Percentiles rank a stretch among this genome's conserved stretches.
Evolutionary conservation across 2,113 vertebrate species (phyloP).

Genomic region (Podarcis muralis): DNA sequence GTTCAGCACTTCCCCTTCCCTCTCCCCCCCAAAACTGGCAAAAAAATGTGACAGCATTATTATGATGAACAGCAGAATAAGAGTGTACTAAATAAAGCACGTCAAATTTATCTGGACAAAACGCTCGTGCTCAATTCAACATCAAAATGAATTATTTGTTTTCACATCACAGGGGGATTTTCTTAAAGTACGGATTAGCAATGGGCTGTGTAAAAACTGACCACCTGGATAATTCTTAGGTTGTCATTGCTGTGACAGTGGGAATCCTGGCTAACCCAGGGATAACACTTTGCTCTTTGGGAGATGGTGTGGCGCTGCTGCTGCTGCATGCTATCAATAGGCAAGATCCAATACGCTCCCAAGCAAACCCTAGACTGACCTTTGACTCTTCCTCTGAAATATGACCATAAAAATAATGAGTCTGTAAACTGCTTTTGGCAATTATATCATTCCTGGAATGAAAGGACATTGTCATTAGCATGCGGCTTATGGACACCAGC

Average conservation of each 20-base stretch:
- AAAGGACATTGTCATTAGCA: constrained; percentile 87
- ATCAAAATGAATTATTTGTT: not conserved
- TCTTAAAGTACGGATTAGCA: not conserved
- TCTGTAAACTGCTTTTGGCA: constrained; percentile 84
- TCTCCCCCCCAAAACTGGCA: no score
- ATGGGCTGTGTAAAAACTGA: not conserved
- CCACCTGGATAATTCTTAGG: not conserved
- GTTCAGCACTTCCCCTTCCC: not conserved
- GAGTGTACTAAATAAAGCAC: no score
- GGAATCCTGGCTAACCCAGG: constrained; percentile 1
- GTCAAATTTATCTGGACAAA: not conserved
- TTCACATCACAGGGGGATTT: not conserved
- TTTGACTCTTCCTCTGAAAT: constrained; percentile 81
- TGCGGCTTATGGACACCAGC: constrained; percentile 86
- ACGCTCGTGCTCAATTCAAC: not conserved
- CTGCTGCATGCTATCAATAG: constrained; percentile 66
- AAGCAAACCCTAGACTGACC: constrained; percentile 76
- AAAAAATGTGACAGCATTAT: no score
- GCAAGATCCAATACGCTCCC: constrained; percentile 55
- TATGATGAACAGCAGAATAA: no score
- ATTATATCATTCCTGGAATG: constrained; percentile 83
- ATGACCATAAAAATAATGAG: constrained; percentile 81
- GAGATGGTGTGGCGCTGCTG: constrained; percentile 30
- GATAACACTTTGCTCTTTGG: constrained; percentile 45
- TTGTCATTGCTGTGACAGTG: constrained; percentile 2